phyloP scores from a whole-genome alignment of 2,113 vertebrate species.

The Origma solitaria region DNA sequence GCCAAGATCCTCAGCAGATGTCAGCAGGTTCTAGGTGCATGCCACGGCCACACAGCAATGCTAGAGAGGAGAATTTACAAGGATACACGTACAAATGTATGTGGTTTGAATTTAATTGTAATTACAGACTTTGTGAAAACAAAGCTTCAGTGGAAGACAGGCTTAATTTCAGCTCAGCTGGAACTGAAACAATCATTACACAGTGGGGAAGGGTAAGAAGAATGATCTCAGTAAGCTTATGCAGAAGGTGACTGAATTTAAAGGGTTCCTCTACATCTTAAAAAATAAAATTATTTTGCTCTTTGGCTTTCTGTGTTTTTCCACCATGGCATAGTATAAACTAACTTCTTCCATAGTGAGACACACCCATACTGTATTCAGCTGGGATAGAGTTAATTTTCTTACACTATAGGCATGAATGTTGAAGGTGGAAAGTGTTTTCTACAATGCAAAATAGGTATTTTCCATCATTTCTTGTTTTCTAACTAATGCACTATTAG shows the following conservation, averaged over 20 bases:
- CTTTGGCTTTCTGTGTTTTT: background rate
- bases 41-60: background rate
- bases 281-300: background rate
- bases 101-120: background rate
- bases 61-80: background rate
- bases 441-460: background rate
- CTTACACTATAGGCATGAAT: background rate
- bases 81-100: background rate
- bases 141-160: background rate
- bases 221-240: background rate
- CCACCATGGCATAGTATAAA: background rate
- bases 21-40: background rate
- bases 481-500: background rate
- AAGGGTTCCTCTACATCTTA: background rate
- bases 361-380: background rate
- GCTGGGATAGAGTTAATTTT: background rate
- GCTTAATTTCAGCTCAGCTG: background rate
- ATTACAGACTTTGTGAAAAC: background rate
- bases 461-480: background rate
- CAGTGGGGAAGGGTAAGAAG: background rate
- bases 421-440: background rate
- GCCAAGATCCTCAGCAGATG: background rate
- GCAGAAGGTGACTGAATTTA: background rate
- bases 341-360: background rate
- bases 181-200: background rate